Conservation (phyloP, 2,888 invertebrate species). For the Fissipunctia ypsillon region DNA sequence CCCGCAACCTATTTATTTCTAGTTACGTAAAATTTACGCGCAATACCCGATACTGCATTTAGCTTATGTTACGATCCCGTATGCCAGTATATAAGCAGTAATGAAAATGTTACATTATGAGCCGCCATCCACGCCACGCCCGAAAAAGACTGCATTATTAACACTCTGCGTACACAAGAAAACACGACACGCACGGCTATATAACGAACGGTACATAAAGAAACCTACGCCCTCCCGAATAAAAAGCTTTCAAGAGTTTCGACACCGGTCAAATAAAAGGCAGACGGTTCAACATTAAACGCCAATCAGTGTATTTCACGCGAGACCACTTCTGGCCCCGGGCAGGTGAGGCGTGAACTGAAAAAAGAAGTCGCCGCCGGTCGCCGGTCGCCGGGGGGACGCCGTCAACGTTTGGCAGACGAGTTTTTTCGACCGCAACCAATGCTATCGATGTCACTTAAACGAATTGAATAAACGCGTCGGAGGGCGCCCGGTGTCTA, state of each 20-base stretch:
- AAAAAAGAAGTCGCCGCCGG: constrained; percentile 83
- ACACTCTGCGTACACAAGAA: constrained; percentile 41
- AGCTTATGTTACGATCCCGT: constrained; percentile 82
- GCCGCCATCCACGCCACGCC: constrained; percentile 32
- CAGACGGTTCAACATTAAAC: constrained; percentile 81
- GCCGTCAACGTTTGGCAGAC: constrained; percentile 84
- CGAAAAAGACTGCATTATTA: constrained; percentile 33
- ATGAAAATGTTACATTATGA: constrained; percentile 65
- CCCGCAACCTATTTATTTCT: constrained; percentile 91
- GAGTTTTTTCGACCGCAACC: constrained; percentile 87
- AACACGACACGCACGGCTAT: constrained; percentile 51
- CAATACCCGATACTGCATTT: constrained; percentile 90
- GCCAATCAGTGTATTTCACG: constrained; percentile 85
- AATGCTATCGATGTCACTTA: constrained; percentile 90
- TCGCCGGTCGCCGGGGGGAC: constrained; percentile 75
- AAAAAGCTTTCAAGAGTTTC: constrained; percentile 70
- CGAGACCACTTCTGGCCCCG: constrained; percentile 79
- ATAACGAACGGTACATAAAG: constrained; percentile 66
- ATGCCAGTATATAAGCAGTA: constrained; percentile 69
- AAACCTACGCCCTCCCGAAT: constrained; percentile 67
- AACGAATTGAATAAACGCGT: constrained; percentile 89
- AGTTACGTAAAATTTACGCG: constrained; percentile 91
- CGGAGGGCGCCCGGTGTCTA: constrained; percentile 79
- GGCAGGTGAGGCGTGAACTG: constrained; percentile 85
- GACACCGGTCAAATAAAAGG: constrained; percentile 72